Conservation (phyloP, 2,797 vertebrate species). For the Aselliscus stoliczkanus region DNA sequence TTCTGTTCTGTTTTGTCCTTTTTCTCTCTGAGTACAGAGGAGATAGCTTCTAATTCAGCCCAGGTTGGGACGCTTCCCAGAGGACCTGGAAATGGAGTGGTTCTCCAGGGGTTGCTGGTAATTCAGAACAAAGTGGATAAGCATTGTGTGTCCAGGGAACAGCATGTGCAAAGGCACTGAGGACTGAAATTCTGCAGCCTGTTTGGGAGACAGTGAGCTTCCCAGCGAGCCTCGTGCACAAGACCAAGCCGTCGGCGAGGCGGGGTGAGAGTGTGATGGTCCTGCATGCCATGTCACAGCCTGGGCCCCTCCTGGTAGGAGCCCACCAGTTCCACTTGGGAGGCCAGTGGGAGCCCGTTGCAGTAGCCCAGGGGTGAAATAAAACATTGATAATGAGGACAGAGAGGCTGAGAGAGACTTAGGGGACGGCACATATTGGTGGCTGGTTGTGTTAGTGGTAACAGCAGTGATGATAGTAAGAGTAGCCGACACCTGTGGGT, state of each 20-base stretch:
- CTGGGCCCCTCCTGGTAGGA: neutral
- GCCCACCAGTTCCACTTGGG: accelerated
- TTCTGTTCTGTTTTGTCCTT: neutral
- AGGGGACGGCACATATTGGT: accelerated
- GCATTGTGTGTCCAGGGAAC: neutral
- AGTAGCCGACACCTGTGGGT: accelerated
- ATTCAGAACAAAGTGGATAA: neutral
- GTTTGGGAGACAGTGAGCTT: accelerated
- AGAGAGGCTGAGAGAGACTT: neutral
- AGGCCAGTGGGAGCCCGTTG: neutral
- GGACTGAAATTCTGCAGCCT: neutral
- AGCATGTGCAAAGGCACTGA: neutral
- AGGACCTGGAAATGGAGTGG: neutral
- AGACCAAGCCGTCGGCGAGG: accelerated
- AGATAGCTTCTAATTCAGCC: neutral
- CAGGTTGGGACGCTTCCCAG: neutral
- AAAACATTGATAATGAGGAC: accelerated
- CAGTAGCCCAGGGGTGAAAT: no score
- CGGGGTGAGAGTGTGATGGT: accelerated
- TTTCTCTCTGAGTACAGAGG: neutral
- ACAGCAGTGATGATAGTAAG: accelerated
- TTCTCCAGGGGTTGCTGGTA: neutral
- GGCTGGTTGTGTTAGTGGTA: accelerated
- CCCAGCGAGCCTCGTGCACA: accelerated
- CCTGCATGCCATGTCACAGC: accelerated